Evolutionary conservation across 2,888 invertebrate species (phyloP).

Genomic region (Pseudeuparius sepicola): DNA sequence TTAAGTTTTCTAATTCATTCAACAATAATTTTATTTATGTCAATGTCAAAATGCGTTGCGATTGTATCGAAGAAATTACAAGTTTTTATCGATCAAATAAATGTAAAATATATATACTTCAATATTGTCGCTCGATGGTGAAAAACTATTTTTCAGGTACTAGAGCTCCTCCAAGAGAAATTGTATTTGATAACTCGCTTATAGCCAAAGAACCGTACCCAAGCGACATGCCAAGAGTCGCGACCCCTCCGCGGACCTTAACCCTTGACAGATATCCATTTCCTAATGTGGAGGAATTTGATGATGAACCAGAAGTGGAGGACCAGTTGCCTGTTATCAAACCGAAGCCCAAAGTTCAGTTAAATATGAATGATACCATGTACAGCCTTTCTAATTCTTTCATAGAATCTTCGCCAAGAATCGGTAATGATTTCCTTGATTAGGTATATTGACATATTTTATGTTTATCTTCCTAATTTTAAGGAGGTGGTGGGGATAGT

Average conservation of each 20-base stretch:
- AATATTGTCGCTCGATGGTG: too few relatives aligned
- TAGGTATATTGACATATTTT: constrained; percentile 43
- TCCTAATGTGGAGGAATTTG: constrained; percentile 49
- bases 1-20: not conserved
- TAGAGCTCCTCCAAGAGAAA: constrained; percentile 78
- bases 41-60: constrained; percentile 12
- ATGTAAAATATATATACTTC: too few relatives aligned
- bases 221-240: constrained; percentile 60
- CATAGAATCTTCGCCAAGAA: constrained; percentile 31
- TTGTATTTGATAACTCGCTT: constrained; percentile 73
- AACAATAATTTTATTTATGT: too few relatives aligned
- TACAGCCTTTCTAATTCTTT: constrained; percentile 26
- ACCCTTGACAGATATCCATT: constrained; percentile 79
- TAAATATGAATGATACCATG: constrained; percentile 32
- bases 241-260: constrained; percentile 82
- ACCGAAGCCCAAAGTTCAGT: constrained; percentile 28
- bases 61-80: constrained; percentile 14
- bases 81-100: too few relatives aligned
- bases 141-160: too few relatives aligned
- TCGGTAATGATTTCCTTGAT: constrained; percentile 36
- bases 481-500: constrained; percentile 44
- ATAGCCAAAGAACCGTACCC: constrained; percentile 55
- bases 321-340: constrained; percentile 30
- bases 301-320: constrained; percentile 39
- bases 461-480: not conserved